Conservation (phyloP, 2,888 invertebrate genomes). For the Nomada fucata region DNA sequence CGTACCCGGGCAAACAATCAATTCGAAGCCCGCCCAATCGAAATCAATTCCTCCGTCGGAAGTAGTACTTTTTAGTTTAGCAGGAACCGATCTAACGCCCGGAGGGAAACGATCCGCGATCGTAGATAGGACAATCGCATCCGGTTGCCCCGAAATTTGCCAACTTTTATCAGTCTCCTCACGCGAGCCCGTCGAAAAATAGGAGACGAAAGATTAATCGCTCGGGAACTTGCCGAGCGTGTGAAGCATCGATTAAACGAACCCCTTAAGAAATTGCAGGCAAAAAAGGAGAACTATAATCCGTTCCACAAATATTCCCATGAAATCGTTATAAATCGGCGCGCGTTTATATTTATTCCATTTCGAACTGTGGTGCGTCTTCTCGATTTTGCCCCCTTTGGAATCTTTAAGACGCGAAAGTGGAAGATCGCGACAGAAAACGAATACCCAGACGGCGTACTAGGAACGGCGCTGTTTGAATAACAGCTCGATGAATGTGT, state of each 20-base stretch:
- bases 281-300: too few species aligned
- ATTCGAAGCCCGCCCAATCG: neutral
- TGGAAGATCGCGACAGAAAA: constrained; percentile 12
- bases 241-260: too few species aligned
- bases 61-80: neutral
- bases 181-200: neutral
- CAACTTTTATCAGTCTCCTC: neutral
- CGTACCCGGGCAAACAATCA: neutral
- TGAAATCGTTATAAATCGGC: neutral
- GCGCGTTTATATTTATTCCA: too few species aligned
- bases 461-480: constrained; percentile 35
- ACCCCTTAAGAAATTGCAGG: too few species aligned
- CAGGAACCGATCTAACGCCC: neutral
- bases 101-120: constrained; percentile 1
- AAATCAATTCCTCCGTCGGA: neutral
- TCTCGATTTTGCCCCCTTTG: neutral
- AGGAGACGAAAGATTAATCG: too few species aligned
- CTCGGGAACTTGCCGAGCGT: too few species aligned
- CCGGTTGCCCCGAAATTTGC: constrained; percentile 6
- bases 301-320: neutral
- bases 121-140: neutral
- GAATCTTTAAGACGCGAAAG: constrained; percentile 2
- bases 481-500: constrained; percentile 44
- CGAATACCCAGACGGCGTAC: constrained; percentile 9
- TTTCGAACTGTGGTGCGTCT: too few species aligned